A percentile compares a stretch with the other conserved stretches of the same genome.
Evolutionary conservation across 2,113 vertebrate species (phyloP).

Genomic region (Ovibos moschatus): DNA sequence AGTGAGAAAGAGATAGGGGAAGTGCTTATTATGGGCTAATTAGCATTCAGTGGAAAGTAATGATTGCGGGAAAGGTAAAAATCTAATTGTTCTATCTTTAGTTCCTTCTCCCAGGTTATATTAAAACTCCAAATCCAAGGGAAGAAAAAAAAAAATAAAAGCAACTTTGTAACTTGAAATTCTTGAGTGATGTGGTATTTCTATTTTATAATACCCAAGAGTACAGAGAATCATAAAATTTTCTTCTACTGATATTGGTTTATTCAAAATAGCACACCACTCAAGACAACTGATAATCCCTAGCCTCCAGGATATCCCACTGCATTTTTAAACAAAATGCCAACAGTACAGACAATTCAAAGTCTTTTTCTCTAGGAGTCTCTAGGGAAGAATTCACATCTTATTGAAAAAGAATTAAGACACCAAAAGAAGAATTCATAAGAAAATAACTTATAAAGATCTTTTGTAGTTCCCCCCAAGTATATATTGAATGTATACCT

Average conservation of each 20-base stretch:
- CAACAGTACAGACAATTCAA: neutral
- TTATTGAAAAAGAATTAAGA: neutral
- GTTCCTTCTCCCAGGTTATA: neutral
- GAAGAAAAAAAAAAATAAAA: neutral
- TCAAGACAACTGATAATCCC: neutral
- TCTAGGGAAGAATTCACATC: neutral
- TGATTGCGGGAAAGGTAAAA: neutral
- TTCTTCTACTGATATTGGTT: neutral
- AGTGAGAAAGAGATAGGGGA: neutral
- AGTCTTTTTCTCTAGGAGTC: neutral
- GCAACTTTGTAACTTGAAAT: neutral
- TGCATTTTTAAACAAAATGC: neutral
- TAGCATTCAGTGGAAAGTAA: conserved; percentile 25
- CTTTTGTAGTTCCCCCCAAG: neutral
- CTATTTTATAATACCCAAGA: neutral
- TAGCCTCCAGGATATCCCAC: neutral
- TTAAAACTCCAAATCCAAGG: neutral
- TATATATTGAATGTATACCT: neutral
- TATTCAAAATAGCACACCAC: neutral
- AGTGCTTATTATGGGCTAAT: neutral
- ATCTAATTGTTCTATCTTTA: neutral
- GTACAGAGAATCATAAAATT: conserved; percentile 13
- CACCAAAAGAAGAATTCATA: neutral
- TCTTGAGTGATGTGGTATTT: neutral
- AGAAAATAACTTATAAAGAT: neutral